A percentile compares a stretch with the other conserved stretches of the same genome.
Evolutionary conservation across 2,113 vertebrate species (phyloP).

Genomic region (Tylochromis polylepis): DNA sequence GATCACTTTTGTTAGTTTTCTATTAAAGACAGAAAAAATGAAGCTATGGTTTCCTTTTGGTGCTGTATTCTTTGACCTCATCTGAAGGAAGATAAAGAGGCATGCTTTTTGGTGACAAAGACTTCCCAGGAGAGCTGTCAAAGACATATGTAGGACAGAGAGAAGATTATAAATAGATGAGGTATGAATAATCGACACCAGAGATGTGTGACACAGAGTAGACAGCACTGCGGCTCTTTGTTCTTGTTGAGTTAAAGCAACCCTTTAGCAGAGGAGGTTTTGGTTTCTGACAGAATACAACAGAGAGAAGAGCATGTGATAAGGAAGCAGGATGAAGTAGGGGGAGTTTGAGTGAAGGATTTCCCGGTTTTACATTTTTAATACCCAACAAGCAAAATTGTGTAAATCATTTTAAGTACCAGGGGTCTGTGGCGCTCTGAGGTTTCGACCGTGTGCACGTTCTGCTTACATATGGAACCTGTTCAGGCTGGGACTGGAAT

Average conservation of each 20-base stretch:
- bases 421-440: neutral
- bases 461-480: neutral
- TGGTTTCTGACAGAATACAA: constrained; percentile 11
- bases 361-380: too few species aligned
- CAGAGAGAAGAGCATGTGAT: neutral
- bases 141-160: constrained; percentile 68
- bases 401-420: constrained; percentile 26
- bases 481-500: neutral
- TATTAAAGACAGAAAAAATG: neutral
- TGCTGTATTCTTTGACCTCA: constrained; percentile 29
- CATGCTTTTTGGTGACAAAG: constrained; percentile 47
- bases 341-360: too few species aligned
- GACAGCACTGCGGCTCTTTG: constrained; percentile 29
- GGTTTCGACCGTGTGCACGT: neutral
- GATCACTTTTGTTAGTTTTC: neutral
- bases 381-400: constrained; percentile 39
- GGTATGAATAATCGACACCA: constrained; percentile 66
- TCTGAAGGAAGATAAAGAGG: constrained; percentile 37
- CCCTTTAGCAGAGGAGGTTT: constrained; percentile 5
- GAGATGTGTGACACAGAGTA: constrained; percentile 32
- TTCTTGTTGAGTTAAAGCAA: constrained; percentile 28
- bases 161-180: constrained; percentile 67
- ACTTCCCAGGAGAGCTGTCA: constrained; percentile 40
- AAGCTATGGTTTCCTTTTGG: neutral
- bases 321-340: neutral